Base-by-base conservation (phyloP, 2,113 vertebrate species). In the Nothoprocta pentlandii region DNA sequence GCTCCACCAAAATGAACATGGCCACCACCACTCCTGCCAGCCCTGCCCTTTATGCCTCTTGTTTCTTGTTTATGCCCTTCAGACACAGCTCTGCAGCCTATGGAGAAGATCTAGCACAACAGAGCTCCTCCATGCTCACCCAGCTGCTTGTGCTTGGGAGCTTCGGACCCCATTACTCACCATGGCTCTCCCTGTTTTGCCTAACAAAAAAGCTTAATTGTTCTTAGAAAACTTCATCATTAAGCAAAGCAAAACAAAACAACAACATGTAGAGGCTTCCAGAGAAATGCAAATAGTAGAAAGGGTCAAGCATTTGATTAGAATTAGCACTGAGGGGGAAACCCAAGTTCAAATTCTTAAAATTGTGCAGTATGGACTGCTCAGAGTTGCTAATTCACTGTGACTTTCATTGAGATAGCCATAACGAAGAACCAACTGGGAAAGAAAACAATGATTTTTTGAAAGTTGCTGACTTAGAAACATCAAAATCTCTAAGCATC, bases 71-170 rank as follows among this genome's bases (percentile, higher is more conserved):
- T 78, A 94, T 54, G 85, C 87, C 90, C 80, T 51, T 81, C 94
- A 97, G 87, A 93, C 13, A 74, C 75, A 63, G 78, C 89, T 96
- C 93, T 95, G 70, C 66, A 96, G 44, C 64, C 97, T 34, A 88
- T 32, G 56, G 73, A 94, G 89, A 91, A 91, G 96, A 98, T 88
- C 70, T 86, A 93, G 87, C 86, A 93, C 2, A 58, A 91, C 73
- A 76, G 2, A 87, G 91, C 79, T 97, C 88, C 79, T 94, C 77
- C 69, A 49, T 53, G 44, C 95, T 56, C 70, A 84, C 51, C 61
- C 94, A 98, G 97, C 95, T 98, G 89, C 95, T 97, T 97, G 14
- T 79, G 87, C 8, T n/a, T 39, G 15, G 64, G 66, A 93, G 70
- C 75, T 95, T 92, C 94, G 61, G 91, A 93, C 47, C 58, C 96